These are phyloP conservation scores for Theristus sp. DNA, from an alignment of 2,888 invertebrate genomes.

Conservation along the genomic window DNA sequence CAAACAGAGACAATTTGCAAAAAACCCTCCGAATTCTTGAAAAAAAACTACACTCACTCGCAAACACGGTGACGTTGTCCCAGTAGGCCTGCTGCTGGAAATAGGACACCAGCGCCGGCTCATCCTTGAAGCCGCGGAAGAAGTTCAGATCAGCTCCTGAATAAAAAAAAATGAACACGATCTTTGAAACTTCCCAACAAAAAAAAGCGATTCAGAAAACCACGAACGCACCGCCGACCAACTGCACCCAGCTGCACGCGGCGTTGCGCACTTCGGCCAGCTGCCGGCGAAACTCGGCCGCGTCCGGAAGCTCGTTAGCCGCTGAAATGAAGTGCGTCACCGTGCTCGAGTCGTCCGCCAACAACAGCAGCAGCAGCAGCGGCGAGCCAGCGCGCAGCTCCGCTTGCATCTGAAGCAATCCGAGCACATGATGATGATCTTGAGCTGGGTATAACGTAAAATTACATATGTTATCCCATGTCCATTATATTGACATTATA, in stretches of 20 bases:
- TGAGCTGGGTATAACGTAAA: too few species aligned
- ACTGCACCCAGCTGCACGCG: constrained; percentile 34
- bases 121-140: constrained; percentile 33
- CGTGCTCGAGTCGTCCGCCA: neutral
- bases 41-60: constrained; percentile 27
- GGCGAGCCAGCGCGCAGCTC: neutral
- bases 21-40: neutral
- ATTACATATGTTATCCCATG: too few species aligned
- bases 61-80: constrained; percentile 35
- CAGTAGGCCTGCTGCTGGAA: constrained; percentile 32
- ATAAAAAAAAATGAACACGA: too few species aligned
- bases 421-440: too few species aligned
- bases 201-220: too few species aligned
- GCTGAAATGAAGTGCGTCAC: neutral
- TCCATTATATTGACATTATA: too few species aligned
- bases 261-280: constrained; percentile 20
- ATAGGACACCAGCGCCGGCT: constrained; percentile 33
- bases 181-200: too few species aligned
- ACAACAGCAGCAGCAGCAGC: neutral
- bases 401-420: constrained; percentile 1
- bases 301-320: neutral
- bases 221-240: constrained; percentile 32
- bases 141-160: constrained; percentile 34
- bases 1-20: neutral
- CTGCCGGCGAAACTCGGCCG: neutral